phyloP scores from a whole-genome alignment of 1,140 invertebrate species.

The Drosophila athabasca region DNA sequence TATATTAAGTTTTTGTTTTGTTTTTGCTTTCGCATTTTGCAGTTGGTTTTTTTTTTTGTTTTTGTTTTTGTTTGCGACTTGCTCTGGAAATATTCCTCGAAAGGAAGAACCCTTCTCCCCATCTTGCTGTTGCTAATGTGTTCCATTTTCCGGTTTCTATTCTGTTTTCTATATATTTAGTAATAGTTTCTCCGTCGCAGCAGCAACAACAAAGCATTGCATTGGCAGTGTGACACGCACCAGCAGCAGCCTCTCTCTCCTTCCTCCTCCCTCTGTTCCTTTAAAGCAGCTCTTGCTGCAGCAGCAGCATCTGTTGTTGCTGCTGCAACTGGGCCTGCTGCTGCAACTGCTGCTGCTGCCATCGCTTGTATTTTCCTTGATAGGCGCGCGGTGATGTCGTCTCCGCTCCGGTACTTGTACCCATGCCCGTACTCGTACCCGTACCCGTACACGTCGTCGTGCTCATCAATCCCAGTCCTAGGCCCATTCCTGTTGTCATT shows the following conservation, averaged over 20 bases:
- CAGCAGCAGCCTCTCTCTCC: slow-evolving; percentile 24
- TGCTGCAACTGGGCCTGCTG: slow-evolving; percentile 67
- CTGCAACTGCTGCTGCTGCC: slow-evolving; percentile 73
- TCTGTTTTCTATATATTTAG: neutral
- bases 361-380: slow-evolving; percentile 72
- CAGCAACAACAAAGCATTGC: slow-evolving; percentile 16
- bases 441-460: no score
- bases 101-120: neutral
- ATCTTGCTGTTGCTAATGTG: slow-evolving; percentile 25
- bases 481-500: neutral
- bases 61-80: slow-evolving; percentile 49
- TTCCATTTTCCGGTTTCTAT: slow-evolving; percentile 22
- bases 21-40: slow-evolving; percentile 16
- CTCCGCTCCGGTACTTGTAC: neutral
- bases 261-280: slow-evolving; percentile 1
- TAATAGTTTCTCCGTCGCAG: neutral
- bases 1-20: slow-evolving; percentile 49
- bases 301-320: slow-evolving; percentile 67
- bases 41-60: slow-evolving; percentile 7
- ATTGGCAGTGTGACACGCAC: slow-evolving; percentile 30
- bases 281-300: slow-evolving; percentile 74
- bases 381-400: slow-evolving; percentile 55
- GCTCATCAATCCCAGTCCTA: no score
- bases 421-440: no score
- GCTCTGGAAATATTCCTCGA: slow-evolving; percentile 59